These are phyloP conservation scores for Drosophila percnosoma DNA, from an alignment of 2,888 invertebrate genomes.

Conservation along the genomic window DNA sequence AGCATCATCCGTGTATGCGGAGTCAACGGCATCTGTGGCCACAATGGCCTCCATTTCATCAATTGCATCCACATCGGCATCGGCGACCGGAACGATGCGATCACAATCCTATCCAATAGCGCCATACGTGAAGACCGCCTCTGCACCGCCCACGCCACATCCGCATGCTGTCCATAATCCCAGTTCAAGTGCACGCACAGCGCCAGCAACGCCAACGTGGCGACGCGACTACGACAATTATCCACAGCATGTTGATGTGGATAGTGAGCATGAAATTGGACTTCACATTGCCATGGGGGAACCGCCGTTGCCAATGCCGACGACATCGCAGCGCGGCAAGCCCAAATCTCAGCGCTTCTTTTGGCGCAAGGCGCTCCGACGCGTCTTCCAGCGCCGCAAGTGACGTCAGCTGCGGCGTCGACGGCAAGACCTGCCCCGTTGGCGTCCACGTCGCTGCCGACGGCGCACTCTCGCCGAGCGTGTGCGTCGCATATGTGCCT, in stretches of 20 bases:
- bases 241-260: slow-evolving; percentile 5
- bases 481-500: slow-evolving; percentile 67
- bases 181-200: slow-evolving; percentile 54
- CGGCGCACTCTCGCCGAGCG: slow-evolving; percentile 66
- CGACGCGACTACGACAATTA: slow-evolving; percentile 11
- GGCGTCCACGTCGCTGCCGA: slow-evolving; percentile 69
- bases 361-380: slow-evolving; percentile 82
- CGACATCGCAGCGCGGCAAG: slow-evolving; percentile 35
- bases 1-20: slow-evolving; percentile 42
- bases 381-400: slow-evolving; percentile 80
- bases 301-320: slow-evolving; percentile 2
- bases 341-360: slow-evolving; percentile 75
- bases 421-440: slow-evolving; percentile 69
- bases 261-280: slow-evolving; percentile 35
- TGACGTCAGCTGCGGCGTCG: slow-evolving; percentile 71
- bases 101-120: slow-evolving; percentile 56
- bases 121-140: slow-evolving; percentile 57
- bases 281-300: slow-evolving; percentile 46
- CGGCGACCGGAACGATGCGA: slow-evolving; percentile 64
- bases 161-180: slow-evolving; percentile 30
- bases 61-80: slow-evolving; percentile 72
- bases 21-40: slow-evolving; percentile 67
- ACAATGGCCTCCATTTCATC: slow-evolving; percentile 74
- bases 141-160: slow-evolving; percentile 70
- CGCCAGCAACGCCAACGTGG: slow-evolving; percentile 65